Evolutionary conservation across 2,888 invertebrate genomes (phyloP).

Genomic region (Anticlea derivata): DNA sequence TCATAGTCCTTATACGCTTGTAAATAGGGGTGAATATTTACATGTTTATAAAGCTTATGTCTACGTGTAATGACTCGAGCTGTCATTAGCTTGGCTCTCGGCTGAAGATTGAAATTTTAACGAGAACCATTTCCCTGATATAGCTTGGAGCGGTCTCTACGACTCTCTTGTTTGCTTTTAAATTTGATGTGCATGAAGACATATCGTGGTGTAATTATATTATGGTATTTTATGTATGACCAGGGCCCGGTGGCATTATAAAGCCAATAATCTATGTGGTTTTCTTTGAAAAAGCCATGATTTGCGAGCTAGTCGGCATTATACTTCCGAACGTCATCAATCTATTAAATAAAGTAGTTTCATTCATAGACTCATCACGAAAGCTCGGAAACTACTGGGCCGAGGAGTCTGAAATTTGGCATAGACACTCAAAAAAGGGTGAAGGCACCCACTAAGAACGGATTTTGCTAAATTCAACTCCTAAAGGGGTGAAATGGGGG

Average conservation of each 20-base stretch:
- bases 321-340: too few relatives aligned
- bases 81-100: conserved; percentile 49
- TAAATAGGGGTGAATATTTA: conserved; percentile 16
- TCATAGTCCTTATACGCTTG: conserved; percentile 2
- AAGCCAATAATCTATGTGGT: too few relatives aligned
- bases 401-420: too few relatives aligned
- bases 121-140: conserved; percentile 53
- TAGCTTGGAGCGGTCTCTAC: conserved; percentile 26
- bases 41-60: conserved; percentile 4
- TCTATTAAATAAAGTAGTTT: too few relatives aligned
- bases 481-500: too few relatives aligned
- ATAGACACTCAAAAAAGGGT: too few relatives aligned
- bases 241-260: background rate
- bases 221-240: background rate
- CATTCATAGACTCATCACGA: too few relatives aligned
- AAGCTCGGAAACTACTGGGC: too few relatives aligned
- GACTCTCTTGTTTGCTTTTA: conserved; percentile 25
- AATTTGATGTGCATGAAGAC: conserved; percentile 11
- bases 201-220: background rate
- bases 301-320: too few relatives aligned
- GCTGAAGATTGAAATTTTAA: conserved; percentile 61
- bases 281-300: too few relatives aligned
- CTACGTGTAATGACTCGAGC: conserved; percentile 48
- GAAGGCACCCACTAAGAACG: too few relatives aligned
- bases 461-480: too few relatives aligned